Percentiles rank a stretch among this genome's conserved stretches.
phyloP scores from a whole-genome alignment of 2,797 vertebrate genomes.

The Sebastes cheni region DNA sequence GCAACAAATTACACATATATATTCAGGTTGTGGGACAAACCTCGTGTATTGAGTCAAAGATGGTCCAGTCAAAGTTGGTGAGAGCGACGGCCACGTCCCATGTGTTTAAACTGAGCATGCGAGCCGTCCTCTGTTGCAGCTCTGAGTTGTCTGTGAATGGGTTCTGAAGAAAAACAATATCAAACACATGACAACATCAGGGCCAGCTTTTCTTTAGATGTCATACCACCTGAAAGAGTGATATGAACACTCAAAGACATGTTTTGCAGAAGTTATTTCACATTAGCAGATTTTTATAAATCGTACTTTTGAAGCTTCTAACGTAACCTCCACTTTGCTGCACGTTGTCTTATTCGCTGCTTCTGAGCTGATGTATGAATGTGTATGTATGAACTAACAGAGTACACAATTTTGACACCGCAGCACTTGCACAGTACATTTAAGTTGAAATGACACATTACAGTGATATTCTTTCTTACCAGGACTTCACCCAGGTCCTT shows the following conservation, averaged over 20 bases:
- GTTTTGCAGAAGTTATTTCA: neutral
- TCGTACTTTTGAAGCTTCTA: neutral
- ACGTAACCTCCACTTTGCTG: neutral
- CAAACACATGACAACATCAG: neutral
- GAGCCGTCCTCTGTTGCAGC: slow-evolving; percentile 87
- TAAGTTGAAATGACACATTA: neutral
- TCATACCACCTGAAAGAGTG: neutral
- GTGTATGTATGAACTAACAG: neutral
- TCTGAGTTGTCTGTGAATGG: slow-evolving; percentile 90
- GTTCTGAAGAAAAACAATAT: slow-evolving; percentile 75
- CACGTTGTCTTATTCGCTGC: neutral
- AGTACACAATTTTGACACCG: neutral
- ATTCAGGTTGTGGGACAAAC: slow-evolving; percentile 63
- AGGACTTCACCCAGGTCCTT: slow-evolving; percentile 89
- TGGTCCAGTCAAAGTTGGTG: slow-evolving; percentile 93
- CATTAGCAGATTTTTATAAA: neutral
- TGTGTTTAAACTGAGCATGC: slow-evolving; percentile 94
- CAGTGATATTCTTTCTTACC: slow-evolving; percentile 78
- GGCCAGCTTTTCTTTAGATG: neutral
- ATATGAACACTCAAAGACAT: neutral
- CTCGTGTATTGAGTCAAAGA: slow-evolving; percentile 94
- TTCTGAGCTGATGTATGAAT: neutral
- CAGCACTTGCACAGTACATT: neutral
- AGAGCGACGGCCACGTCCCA: slow-evolving; percentile 95
- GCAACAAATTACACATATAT: neutral